Evolutionary conservation across 1,140 invertebrate genomes (phyloP), one percentile per base, ranked within the genome.

Genomic region (Micrasema longulum): DNA sequence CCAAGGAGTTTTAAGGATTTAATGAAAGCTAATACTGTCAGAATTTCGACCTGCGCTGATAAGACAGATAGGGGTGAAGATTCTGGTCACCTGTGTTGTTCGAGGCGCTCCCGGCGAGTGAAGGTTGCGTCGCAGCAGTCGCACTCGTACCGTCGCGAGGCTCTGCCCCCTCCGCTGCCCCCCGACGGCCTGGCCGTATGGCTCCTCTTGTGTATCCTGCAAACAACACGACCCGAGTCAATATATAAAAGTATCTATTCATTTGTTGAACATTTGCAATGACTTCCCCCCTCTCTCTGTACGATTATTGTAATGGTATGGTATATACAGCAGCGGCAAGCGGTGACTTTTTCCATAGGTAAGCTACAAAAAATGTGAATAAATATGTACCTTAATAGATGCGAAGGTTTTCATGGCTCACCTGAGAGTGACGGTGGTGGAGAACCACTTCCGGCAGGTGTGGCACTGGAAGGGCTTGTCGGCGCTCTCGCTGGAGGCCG

Each of bases 401-500:
- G 38, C 10, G 5, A n/a, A 16, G 43, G 1, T n/a, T 79, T n/a
- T n/a, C n/a, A n/a, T n/a, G n/a, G n/a, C 81, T 80, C 62, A 85
- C 83, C 83, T 85, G 18, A 85, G 76, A 4, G 82, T 84, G 7
- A 84, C 82, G 9, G 79, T 77, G 0, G 83, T 83, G 2, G 82
- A 83, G 62, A 84, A 85, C 83, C 82, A 85, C 78, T 85, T 85
- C 41, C 74, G 55, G 64, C 83, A 85, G 5, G 82, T 77, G 66
- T 83, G 80, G 62, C 83, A 85, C 65, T 84, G 82, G 78, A 83
- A 85, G 66, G 81, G 83, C 72, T 84, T 84, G 71, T 84, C 83
- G 0, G 81, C 76, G 1, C 79, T 81, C 67, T 84, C 83, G 74
- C 82, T 83, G 1, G 83, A 83, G 1, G 78, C 73, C 12, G 80